Evolutionary conservation across 1,140 invertebrate species (phyloP), one percentile per base, ranked within the genome.

Genomic region (Penaeus japonicus): DNA sequence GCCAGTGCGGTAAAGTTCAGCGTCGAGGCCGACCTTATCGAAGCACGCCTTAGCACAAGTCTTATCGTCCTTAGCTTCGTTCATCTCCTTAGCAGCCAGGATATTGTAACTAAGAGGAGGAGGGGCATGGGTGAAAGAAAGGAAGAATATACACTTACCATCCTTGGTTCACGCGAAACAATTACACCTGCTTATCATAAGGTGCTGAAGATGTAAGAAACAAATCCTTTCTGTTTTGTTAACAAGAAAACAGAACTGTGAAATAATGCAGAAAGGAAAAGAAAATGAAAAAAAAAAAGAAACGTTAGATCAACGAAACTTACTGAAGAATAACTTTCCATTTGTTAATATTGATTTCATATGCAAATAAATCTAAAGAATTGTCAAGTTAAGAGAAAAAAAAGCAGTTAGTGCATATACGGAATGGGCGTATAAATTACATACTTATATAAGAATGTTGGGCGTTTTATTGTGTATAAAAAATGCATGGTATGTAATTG

Each of bases 1-100:
- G 94, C 98, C 98, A 93, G 99, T 94, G 92, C 98, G 95, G 94
- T 96, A 99, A 93, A 98, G 96, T 93, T 98, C 97, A 39, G 57
- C 54, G 32, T 70, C 62, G 12, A 82, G 78, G 27, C 35, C 47
- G 24, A 77, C 73, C 30, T 87, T 87, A n/a, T 80, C 75, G 47
- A 80, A 62, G 54, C 55, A 80, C 54, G 85, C 85, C 22, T 54
- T 73, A 20, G 55, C 55, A 70, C 94, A 93, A 85, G 93, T 92
- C 91, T 94, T 94, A 83, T 94, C 93, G 89, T 94, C 94, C 91
- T 93, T 93, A 90, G 84, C 94, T 92, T 91, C 91, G 32, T 93
- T 92, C 85, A 94, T 93, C 87, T 93, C 94, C 90, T 94, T 94
- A 75, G 95, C 93, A 87, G 94, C 94, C 90, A 95, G 91, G 89